Percentiles rank a stretch among this genome's conserved stretches.
These are phyloP conservation scores for Scortum barcoo DNA, from an alignment of 2,113 vertebrate species.

Conservation along the genomic window DNA sequence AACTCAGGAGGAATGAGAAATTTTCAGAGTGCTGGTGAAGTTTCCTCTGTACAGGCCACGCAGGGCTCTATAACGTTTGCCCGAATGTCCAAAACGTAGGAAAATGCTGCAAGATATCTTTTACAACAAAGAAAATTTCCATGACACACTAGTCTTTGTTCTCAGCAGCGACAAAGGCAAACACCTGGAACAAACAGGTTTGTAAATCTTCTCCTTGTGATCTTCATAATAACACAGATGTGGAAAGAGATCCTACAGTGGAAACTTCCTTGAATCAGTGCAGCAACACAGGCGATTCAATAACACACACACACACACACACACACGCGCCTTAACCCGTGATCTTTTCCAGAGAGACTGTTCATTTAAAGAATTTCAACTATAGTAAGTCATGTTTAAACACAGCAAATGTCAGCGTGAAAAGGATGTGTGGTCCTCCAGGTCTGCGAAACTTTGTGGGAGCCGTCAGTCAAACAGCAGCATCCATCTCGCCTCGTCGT, in stretches of 20 bases:
- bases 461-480: slow-evolving; percentile 42
- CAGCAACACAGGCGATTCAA: slow-evolving; percentile 19
- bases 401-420: slow-evolving; percentile 13
- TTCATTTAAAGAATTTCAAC: slow-evolving; percentile 19
- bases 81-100: neutral
- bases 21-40: too few relatives aligned
- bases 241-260: slow-evolving; percentile 24
- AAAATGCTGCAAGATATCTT: neutral
- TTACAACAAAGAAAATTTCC: neutral
- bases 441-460: slow-evolving; percentile 17
- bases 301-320: slow-evolving; percentile 37
- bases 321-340: neutral
- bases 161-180: neutral
- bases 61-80: neutral
- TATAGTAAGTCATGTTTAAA: slow-evolving; percentile 6
- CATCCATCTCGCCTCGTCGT: slow-evolving; percentile 53
- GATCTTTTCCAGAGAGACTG: slow-evolving; percentile 1
- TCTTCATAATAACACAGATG: slow-evolving; percentile 43
- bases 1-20: too few relatives aligned
- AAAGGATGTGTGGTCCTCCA: slow-evolving; percentile 7
- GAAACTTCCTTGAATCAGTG: slow-evolving; percentile 28
- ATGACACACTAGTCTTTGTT: neutral
- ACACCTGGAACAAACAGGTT: slow-evolving; percentile 16
- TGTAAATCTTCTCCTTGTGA: neutral
- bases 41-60: too few relatives aligned